Percentiles rank a stretch among this genome's conserved stretches.
Conservation (phyloP, 2,797 vertebrate genomes). For the Ispidina lecontei region DNA sequence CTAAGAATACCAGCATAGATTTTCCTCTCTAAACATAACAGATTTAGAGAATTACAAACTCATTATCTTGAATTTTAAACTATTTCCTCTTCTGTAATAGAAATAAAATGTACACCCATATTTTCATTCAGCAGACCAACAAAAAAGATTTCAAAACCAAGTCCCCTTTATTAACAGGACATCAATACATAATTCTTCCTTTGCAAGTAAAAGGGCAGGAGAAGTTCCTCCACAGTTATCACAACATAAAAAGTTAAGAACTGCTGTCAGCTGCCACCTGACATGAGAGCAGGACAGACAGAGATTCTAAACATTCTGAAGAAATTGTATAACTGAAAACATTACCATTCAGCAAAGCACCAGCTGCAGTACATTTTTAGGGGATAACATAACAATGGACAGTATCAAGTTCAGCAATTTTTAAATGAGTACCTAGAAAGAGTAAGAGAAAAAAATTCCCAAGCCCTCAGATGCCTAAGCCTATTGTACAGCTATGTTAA, state of each 20-base stretch:
- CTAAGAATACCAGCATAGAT: not conserved
- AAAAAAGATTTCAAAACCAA: not conserved
- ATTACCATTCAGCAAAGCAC: not conserved
- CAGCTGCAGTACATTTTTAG: not conserved
- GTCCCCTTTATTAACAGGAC: not conserved
- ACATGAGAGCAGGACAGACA: slow-evolving; percentile 8
- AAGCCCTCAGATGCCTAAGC: not conserved
- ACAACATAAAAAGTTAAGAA: slow-evolving; percentile 1
- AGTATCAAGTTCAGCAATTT: not conserved
- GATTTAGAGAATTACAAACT: not conserved
- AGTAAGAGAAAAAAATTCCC: not conserved
- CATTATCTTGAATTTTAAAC: not conserved
- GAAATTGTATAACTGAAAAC: not conserved
- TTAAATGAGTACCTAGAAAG: slow-evolving; percentile 3
- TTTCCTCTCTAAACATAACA: not conserved
- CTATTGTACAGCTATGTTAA: not conserved
- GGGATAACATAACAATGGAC: not conserved
- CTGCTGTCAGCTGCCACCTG: not conserved
- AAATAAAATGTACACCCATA: not conserved
- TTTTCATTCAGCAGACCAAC: not conserved
- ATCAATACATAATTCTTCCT: not conserved
- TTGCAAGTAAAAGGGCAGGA: not conserved
- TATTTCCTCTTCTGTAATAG: not conserved
- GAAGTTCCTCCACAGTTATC: not conserved
- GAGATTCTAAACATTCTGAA: not conserved